Evolutionary conservation across 2,888 invertebrate genomes (phyloP), one percentile per base, ranked within the genome.

Genomic region (Deroplatys truncata): DNA sequence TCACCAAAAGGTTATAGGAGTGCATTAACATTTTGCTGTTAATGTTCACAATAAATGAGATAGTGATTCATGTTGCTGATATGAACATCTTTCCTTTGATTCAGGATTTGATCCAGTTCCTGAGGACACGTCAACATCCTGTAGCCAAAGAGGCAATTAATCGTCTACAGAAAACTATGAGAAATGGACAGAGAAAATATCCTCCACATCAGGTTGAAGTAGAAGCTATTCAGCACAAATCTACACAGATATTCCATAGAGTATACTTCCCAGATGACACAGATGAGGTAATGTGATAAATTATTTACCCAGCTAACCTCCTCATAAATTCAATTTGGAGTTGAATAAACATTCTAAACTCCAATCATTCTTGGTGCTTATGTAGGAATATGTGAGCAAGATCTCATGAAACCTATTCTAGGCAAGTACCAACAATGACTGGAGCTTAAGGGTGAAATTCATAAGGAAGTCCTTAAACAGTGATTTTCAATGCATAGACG

Each of bases 181-280:
- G 96, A 94, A 95, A 95, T 91, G 98, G 97, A 1, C 95, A 96
- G 83, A 94, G 98, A 90, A 96, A 96, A 92, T 97, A 96, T 93
- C 96, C 98, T n/a, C 98, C 99, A 0, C 98, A 98, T 92, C 95
- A 97, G 82, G 97, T 99, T 9, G 99, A 99, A 94, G 97, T 98
- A 8, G 98, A 99, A 94, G 98, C 98, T 4, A 98, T 99, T 92
- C 98, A 98, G 92, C 98, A 98, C 92, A 97, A 98, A 92, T 98
- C 98, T 91, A 97, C 98, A 93, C 98, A 98, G 93, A 99, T 99
- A 92, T 98, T 97, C 93, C 99, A 99, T 93, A 98, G 98, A 94
- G 97, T 99, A 25, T 98, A 98, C 93, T 99, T 99, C 94, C 99
- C 99, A 0, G 98, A 99, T 93, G 98, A 98, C 92, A 97, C 98